Base-by-base conservation (phyloP, 2,888 invertebrate species). In the Byasa hedistus region DNA sequence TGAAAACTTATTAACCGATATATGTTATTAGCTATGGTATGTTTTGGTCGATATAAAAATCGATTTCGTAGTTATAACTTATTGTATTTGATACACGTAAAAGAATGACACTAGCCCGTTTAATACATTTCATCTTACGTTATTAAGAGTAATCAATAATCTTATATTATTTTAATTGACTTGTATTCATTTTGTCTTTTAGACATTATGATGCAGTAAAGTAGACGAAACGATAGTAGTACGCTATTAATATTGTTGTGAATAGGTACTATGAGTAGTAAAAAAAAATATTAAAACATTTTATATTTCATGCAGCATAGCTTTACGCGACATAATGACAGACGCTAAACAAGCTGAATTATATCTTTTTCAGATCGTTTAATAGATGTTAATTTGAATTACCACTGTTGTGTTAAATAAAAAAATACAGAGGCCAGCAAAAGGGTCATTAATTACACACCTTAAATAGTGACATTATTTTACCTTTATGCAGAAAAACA, bases 121-220 rank as follows among this genome's bases (percentile, higher is more conserved):
- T 63, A 19, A 54, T 61, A 48, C 58, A n/a, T 48, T 21, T 39
- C 7, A 58, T 63, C 66, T 59, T 66, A 66, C 62, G n/a, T 58
- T 57, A 61, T 57, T 66, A 59, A 63, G 58, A 66, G 56, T 65
- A 60, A 62, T 62, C 55, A 48, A 58, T 59, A 32, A 59, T 62
- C 62, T 63, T 66, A 66, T 48, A 63, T 59, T 63, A 66, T 32
- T 62, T 66, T 66, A 66, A 66, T 66, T 66, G 66, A 66, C 66
- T 66, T 63, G 44, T 66, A 61, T 61, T 62, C 5, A 12, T 60
- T 60, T 59, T 48, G 66, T 59, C 66, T 66, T 59, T 55, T 3
- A 66, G 63, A 66, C 66, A 39, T 60, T 60, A 62, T 44, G 22
- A 52, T 58, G 52, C 54, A 61, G 36, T 61, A 61, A 61, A 61